A percentile compares a stretch with the other conserved stretches of the same genome.
phyloP scores from a whole-genome alignment of 2,888 invertebrate species.

The Aspidiotus rigidus region DNA sequence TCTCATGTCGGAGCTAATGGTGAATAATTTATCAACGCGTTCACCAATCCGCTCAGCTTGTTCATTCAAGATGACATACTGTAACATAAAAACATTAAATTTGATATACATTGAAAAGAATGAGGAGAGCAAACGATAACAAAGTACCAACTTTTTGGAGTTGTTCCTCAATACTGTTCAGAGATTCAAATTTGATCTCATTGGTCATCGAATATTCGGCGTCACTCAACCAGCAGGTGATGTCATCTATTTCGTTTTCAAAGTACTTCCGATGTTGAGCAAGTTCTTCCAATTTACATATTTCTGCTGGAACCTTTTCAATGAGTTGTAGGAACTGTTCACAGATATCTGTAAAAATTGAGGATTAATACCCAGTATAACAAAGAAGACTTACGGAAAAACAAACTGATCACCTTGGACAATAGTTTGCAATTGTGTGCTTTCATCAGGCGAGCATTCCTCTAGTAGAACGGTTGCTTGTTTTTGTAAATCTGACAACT shows the following conservation, averaged over 20 bases:
- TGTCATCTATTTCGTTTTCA: slow-evolving; percentile 69
- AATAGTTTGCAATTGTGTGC: slow-evolving; percentile 40
- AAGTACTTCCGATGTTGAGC: slow-evolving; percentile 69
- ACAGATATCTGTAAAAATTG: slow-evolving; percentile 18
- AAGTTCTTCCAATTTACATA: slow-evolving; percentile 62
- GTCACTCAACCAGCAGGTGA: slow-evolving; percentile 81
- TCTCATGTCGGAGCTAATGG: slow-evolving; percentile 68
- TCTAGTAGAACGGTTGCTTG: slow-evolving; percentile 66
- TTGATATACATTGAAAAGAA: background rate
- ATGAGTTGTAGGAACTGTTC: slow-evolving; percentile 15
- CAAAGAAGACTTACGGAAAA: background rate
- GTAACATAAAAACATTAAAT: slow-evolving; percentile 36
- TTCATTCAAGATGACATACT: slow-evolving; percentile 65
- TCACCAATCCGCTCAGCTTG: slow-evolving; percentile 63
- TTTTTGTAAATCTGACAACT: slow-evolving; percentile 63
- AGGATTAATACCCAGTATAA: too few relatives aligned
- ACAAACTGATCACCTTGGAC: slow-evolving; percentile 38
- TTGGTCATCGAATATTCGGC: slow-evolving; percentile 77
- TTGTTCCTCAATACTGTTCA: slow-evolving; percentile 78
- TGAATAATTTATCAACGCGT: slow-evolving; percentile 55
- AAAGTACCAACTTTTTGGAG: slow-evolving; percentile 53
- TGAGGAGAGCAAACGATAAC: background rate
- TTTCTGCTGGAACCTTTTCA: slow-evolving; percentile 41
- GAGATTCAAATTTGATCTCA: slow-evolving; percentile 67
- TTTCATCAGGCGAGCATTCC: slow-evolving; percentile 62